Evolutionary conservation across 2,797 vertebrate genomes (phyloP).

Genomic region (Sitta carolinensis): DNA sequence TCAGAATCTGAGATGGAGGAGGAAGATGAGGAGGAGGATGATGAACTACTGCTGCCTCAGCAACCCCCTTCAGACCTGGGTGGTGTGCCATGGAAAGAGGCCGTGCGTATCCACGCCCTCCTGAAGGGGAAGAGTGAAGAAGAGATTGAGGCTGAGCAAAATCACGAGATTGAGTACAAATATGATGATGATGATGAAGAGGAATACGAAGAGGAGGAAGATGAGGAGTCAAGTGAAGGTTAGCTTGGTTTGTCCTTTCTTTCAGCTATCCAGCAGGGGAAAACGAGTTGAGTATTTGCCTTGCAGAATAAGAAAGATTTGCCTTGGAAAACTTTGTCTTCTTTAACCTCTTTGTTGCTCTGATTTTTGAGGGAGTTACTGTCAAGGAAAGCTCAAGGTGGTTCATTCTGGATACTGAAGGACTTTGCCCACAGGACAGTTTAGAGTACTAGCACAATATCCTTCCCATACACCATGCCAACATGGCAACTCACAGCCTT

Average conservation of each 20-base stretch:
- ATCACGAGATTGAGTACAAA: constrained; percentile 59
- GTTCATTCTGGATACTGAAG: background rate
- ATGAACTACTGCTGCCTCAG: constrained; percentile 72
- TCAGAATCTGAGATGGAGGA: constrained; percentile 91
- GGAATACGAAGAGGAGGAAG: constrained; percentile 73
- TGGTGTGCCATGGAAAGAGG: constrained; percentile 94
- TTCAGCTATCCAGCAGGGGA: background rate
- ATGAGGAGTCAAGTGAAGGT: constrained; percentile 92
- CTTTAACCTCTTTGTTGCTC: background rate
- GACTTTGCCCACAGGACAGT: background rate
- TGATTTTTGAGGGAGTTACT: background rate
- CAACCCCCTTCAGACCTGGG: constrained; percentile 86
- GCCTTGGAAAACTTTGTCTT: background rate
- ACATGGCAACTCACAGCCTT: background rate
- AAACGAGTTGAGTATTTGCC: background rate
- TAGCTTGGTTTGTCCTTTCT: constrained; percentile 26
- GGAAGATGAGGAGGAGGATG: constrained; percentile 84
- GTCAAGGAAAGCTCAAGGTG: background rate
- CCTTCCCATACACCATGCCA: background rate
- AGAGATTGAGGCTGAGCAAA: constrained; percentile 75
- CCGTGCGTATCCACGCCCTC: constrained; percentile 90
- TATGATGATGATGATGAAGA: constrained; percentile 74
- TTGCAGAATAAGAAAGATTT: background rate
- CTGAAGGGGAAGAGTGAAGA: constrained; percentile 81
- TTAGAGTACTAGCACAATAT: background rate